These are phyloP conservation scores for Polypedilum pembai DNA, from an alignment of 1,140 invertebrate genomes.

Conservation along the genomic window DNA sequence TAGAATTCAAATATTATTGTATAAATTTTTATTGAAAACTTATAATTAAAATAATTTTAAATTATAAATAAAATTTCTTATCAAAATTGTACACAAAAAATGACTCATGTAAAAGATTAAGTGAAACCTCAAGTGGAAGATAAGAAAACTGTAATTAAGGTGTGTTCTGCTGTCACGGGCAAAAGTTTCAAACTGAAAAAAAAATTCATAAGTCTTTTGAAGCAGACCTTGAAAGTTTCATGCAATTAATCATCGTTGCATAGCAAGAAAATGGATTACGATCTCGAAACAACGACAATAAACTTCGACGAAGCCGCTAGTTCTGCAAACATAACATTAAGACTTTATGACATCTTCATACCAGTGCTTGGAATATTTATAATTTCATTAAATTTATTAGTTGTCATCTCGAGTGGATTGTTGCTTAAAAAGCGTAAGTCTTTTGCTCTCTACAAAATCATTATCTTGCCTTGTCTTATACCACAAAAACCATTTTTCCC, in stretches of 20 bases:
- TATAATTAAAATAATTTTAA: no score
- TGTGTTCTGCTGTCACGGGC: no score
- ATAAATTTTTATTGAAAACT: no score
- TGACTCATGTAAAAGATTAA: no score
- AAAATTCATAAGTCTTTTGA: no score
- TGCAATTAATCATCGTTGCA: not conserved
- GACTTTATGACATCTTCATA: constrained; percentile 39
- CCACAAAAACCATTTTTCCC: constrained; percentile 13
- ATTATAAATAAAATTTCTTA: no score
- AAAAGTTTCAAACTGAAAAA: no score
- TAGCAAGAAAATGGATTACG: not conserved
- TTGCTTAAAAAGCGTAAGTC: constrained; percentile 49
- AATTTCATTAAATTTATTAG: constrained; percentile 48
- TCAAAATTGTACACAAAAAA: no score
- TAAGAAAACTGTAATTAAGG: no score
- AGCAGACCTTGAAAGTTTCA: not conserved
- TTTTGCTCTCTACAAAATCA: not conserved
- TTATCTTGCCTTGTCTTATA: not conserved
- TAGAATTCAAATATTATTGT: no score
- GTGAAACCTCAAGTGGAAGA: no score
- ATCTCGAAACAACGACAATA: constrained; percentile 14
- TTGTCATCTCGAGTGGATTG: constrained; percentile 51
- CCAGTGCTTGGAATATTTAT: constrained; percentile 46
- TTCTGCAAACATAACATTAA: not conserved
- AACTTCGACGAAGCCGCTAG: not conserved